These are phyloP conservation scores for Alectura lathami DNA, from an alignment of 2,113 vertebrate genomes.

Conservation along the genomic window DNA sequence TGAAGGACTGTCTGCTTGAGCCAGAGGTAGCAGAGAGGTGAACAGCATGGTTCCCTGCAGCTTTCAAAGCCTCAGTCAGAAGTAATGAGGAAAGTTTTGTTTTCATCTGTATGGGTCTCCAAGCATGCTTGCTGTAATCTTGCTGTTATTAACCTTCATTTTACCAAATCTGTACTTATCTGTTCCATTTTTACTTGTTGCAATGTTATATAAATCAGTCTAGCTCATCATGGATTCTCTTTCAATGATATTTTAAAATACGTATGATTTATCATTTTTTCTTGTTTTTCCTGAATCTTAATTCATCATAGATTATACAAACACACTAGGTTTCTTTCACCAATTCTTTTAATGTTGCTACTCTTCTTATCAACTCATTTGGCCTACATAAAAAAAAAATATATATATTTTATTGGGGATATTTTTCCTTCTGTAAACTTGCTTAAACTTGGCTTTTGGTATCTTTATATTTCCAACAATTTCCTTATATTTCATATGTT, in stretches of 20 bases:
- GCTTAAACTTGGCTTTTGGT: neutral
- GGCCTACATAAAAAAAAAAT: neutral
- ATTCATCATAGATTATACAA: neutral
- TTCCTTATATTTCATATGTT: neutral
- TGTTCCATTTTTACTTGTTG: neutral
- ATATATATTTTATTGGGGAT: neutral
- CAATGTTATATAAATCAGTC: neutral
- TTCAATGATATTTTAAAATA: neutral
- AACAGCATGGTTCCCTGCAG: neutral
- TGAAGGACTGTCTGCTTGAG: neutral
- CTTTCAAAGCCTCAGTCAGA: neutral
- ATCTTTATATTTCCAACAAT: neutral
- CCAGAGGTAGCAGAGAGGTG: neutral
- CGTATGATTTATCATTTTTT: neutral
- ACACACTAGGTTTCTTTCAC: neutral
- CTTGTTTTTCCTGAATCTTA: neutral
- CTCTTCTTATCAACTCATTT: neutral
- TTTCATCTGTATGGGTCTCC: neutral
- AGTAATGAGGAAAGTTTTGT: neutral
- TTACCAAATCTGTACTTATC: neutral
- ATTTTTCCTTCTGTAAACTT: neutral
- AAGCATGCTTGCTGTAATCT: neutral
- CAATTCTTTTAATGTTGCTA: neutral
- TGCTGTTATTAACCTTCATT: neutral
- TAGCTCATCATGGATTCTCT: neutral